Conservation (phyloP, 1,140 invertebrate species). For the Zaprionus kolodkinae region DNA sequence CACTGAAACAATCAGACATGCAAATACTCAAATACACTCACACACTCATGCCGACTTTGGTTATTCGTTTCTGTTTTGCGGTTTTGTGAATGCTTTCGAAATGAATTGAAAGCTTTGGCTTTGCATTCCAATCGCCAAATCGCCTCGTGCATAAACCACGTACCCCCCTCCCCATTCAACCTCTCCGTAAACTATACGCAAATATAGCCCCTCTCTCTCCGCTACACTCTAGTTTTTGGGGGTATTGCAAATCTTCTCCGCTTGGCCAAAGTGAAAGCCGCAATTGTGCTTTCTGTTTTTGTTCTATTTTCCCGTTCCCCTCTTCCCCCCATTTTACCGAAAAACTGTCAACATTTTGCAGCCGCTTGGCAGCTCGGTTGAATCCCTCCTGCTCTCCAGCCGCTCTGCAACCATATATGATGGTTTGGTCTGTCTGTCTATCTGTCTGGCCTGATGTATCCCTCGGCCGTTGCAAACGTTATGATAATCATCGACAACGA, state of each 20-base stretch:
- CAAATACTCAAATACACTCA: background rate
- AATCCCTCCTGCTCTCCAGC: background rate
- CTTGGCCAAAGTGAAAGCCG: constrained; percentile 23
- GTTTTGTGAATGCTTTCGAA: constrained; percentile 28
- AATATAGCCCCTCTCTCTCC: background rate
- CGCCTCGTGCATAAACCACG: constrained; percentile 18
- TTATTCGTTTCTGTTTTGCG: constrained; percentile 39
- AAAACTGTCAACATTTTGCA: constrained; percentile 72
- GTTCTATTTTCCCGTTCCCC: constrained; percentile 6
- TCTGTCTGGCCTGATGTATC: constrained; percentile 31
- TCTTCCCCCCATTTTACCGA: background rate
- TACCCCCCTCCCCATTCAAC: too few species aligned
- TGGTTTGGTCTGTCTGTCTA: constrained; percentile 9
- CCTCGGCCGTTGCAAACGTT: constrained; percentile 54
- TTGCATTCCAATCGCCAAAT: constrained; percentile 28
- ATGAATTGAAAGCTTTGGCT: constrained; percentile 40
- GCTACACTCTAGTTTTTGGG: background rate
- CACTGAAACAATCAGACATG: constrained; percentile 8
- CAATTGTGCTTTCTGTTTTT: constrained; percentile 67
- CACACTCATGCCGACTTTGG: background rate
- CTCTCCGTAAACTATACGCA: background rate
- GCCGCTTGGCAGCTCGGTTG: constrained; percentile 18
- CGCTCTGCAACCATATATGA: background rate
- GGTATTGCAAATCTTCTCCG: constrained; percentile 19
- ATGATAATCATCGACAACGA: constrained; percentile 71